Evolutionary conservation across 2,888 invertebrate species (phyloP), one percentile per base, ranked within the genome.

Genomic region (Pasiphila rectangulata): DNA sequence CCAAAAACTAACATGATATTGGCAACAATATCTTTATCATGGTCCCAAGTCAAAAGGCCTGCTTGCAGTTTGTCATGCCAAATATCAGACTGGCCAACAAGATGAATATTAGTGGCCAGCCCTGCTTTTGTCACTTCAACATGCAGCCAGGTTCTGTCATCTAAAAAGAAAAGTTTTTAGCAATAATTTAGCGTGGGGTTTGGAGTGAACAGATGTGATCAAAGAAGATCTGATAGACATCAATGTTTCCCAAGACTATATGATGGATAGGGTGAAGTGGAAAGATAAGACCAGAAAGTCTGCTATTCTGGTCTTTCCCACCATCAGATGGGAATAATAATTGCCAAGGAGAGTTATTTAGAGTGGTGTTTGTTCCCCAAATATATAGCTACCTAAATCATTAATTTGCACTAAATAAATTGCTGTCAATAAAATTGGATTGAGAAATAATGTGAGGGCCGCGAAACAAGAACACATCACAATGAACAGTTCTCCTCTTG

Each of bases 131-230:
- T 81, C 2, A 88, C 78, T 60, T 85, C 82, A 17, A 88, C 48
- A 64, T 87, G 86, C 24, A 88, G 57, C 86, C 84, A 86, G 42
- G 72, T 79, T 54, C 79, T 70, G 0, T 76, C 68, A 72, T 80
- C 87, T 87, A 64, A 30, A 64, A 66, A 3, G 12, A 13, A 6
- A 6, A 0, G 1, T 13, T 3, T 4, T 10, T 1, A 4, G 4
- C n/a, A 4, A 40, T 15, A 10, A 5, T 30, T n/a, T 21, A 16
- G 23, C 9, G 24, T 0, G 0, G 9, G n/a, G 5, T 3, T 25
- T 6, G 4, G 10, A 12, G 24, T 10, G 24, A 9, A 23, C n/a
- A 1, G 9, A 12, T 10, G 6, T 25, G 5, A 3, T 2, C 9
- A 10, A 2, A 10, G 24, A 25, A 3, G 10, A 9, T 9, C 9